phyloP scores from a whole-genome alignment of 2,113 vertebrate species.

The Morone saxatilis region DNA sequence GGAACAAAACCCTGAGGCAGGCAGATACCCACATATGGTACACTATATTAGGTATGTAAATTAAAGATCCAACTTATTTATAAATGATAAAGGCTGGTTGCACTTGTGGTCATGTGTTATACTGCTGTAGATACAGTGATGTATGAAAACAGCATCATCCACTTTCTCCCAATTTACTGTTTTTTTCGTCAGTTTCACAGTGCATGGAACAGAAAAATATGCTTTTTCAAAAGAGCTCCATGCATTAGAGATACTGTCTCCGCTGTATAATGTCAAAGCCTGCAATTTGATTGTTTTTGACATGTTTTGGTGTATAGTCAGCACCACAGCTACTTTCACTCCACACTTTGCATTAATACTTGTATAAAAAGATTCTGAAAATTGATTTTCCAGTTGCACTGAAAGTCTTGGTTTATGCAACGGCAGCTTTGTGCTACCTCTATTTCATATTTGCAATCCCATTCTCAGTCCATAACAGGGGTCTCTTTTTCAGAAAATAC shows the following conservation, averaged over 20 bases:
- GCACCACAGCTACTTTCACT: conserved; percentile 16
- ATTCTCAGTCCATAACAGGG: conserved; percentile 10
- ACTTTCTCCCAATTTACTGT: conserved; percentile 36
- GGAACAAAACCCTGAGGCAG: not conserved
- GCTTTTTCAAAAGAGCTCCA: conserved; percentile 22
- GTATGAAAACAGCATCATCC: conserved; percentile 13
- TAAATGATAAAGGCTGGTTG: conserved; percentile 9
- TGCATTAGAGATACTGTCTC: conserved; percentile 34
- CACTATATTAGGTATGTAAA: not conserved
- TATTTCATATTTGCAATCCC: conserved; percentile 28
- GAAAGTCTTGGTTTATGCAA: not conserved
- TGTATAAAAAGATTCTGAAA: not conserved
- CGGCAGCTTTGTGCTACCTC: conserved; percentile 4
- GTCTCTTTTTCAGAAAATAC: conserved; percentile 1
- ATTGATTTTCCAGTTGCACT: not conserved
- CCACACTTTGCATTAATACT: conserved; percentile 1
- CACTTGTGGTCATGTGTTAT: not conserved
- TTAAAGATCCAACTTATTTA: conserved; percentile 6
- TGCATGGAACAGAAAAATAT: not conserved
- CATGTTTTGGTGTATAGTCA: conserved; percentile 18
- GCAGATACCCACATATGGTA: not conserved
- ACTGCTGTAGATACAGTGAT: not conserved
- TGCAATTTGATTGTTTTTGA: conserved; percentile 45
- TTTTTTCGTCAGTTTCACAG: conserved; percentile 36
- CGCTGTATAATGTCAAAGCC: conserved; percentile 23